Conservation (phyloP, 2,888 invertebrate genomes). For the Teleogryllus oceanicus region DNA sequence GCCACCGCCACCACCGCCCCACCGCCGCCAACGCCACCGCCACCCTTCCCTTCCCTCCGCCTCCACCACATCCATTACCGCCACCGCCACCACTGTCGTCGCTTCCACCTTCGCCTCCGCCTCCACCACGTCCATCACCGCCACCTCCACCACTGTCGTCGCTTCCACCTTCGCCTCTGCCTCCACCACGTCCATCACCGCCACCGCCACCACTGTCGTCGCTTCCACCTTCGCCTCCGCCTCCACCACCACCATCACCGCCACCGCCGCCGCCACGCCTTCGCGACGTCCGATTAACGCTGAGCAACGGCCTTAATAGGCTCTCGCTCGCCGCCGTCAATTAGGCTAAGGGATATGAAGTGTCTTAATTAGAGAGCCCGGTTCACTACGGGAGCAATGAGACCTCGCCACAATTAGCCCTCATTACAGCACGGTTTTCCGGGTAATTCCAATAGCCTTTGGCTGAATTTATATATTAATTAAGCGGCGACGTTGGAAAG, state of each 20-base stretch:
- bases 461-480: slow-evolving; percentile 18
- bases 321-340: slow-evolving; percentile 18
- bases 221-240: no score
- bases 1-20: no score
- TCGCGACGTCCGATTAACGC: background rate
- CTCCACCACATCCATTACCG: no score
- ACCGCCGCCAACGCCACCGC: no score
- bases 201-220: no score
- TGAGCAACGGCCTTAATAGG: slow-evolving; percentile 7
- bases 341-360: slow-evolving; percentile 18
- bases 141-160: no score
- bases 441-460: background rate
- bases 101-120: no score
- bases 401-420: slow-evolving; percentile 9
- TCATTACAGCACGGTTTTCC: slow-evolving; percentile 9
- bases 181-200: no score
- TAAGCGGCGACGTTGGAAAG: background rate
- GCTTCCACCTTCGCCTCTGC: no score
- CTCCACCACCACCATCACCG: background rate
- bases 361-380: background rate
- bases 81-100: no score
- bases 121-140: no score
- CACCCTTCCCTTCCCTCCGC: no score
- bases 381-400: slow-evolving; percentile 7
- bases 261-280: background rate